Evolutionary conservation across 2,113 vertebrate genomes (phyloP).

Genomic region (Buteo buteo): DNA sequence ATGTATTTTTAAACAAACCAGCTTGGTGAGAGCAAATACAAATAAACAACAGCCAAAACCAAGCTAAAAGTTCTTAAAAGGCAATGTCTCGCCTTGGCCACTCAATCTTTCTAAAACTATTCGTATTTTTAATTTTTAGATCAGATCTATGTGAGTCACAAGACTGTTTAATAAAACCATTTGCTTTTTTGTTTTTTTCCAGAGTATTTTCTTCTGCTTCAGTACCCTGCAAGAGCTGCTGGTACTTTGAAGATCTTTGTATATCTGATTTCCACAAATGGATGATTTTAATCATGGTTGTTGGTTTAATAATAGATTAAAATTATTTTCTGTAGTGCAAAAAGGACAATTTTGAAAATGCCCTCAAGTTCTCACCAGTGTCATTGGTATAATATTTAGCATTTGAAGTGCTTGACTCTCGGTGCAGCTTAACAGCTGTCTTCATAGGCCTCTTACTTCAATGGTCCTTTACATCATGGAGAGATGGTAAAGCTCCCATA

Average conservation of each 20-base stretch:
- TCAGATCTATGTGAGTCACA: neutral
- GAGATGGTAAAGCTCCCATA: neutral
- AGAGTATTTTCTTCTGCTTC: neutral
- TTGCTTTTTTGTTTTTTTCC: neutral
- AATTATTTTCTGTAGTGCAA: neutral
- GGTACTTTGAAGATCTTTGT: neutral
- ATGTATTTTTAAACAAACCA: neutral
- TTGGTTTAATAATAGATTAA: neutral
- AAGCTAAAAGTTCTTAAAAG: neutral
- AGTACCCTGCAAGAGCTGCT: neutral
- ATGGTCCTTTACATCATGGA: neutral
- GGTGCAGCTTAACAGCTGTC: neutral
- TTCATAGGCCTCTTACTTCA: neutral
- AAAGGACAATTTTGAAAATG: neutral
- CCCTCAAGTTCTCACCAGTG: neutral
- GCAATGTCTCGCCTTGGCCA: neutral
- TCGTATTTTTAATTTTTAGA: neutral
- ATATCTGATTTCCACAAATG: neutral
- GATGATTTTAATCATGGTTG: neutral
- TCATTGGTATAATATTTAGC: neutral
- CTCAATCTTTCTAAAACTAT: neutral
- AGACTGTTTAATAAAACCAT: neutral
- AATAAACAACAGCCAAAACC: neutral
- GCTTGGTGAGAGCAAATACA: neutral
- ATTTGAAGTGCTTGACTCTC: neutral